phyloP scores from a whole-genome alignment of 2,888 invertebrate species.

The Parnassius orleans region DNA sequence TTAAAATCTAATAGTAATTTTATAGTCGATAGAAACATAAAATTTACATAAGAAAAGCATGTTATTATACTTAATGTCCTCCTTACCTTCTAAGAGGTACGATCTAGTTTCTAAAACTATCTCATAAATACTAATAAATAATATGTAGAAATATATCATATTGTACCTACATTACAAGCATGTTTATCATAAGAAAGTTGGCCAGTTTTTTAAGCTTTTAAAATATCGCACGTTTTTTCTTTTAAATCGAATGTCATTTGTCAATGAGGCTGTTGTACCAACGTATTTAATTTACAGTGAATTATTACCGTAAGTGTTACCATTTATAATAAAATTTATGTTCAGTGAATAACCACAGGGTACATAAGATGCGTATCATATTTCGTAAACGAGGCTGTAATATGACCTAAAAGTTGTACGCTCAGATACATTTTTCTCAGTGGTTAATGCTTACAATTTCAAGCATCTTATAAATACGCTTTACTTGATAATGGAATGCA shows the following conservation, averaged over 20 bases:
- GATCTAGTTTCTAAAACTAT: no score
- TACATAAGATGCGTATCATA: constrained; percentile 48
- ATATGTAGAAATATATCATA: no score
- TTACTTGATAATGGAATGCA: constrained; percentile 16
- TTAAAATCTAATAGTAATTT: no score
- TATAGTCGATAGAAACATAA: background rate
- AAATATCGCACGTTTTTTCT: constrained; percentile 24
- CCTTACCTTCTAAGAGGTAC: no score
- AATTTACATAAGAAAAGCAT: no score
- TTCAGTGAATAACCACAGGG: constrained; percentile 49
- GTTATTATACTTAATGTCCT: no score
- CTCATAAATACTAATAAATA: no score
- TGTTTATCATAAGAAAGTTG: constrained; percentile 4
- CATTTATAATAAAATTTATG: constrained; percentile 42
- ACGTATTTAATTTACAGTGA: constrained; percentile 52
- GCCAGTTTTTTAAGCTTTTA: constrained; percentile 10
- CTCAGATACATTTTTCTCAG: constrained; percentile 50
- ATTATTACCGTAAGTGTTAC: constrained; percentile 47
- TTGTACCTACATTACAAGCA: no score
- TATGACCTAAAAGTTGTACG: constrained; percentile 54
- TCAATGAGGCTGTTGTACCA: constrained; percentile 20
- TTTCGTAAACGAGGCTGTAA: constrained; percentile 42
- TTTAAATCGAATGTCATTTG: constrained; percentile 24
- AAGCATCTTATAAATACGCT: constrained; percentile 34
- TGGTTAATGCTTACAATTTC: constrained; percentile 40